phyloP scores from a whole-genome alignment of 2,113 vertebrate genomes.

The Galeopterus variegatus region DNA sequence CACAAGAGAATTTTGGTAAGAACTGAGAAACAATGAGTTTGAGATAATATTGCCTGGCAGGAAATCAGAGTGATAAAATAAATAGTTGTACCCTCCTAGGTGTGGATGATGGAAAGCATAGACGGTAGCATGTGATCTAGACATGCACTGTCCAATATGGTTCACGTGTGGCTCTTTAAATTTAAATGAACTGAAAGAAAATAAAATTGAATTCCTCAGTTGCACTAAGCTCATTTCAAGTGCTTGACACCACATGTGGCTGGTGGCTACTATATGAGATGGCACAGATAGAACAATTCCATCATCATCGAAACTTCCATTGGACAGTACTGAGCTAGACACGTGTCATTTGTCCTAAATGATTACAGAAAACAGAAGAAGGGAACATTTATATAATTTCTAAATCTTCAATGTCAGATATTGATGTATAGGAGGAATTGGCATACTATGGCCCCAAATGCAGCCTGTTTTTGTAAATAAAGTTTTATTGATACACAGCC shows the following conservation, averaged over 20 bases:
- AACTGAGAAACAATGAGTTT: neutral
- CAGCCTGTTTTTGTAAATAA: constrained; percentile 45
- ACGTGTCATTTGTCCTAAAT: neutral
- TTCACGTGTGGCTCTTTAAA: neutral
- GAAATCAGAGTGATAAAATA: neutral
- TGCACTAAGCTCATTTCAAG: neutral
- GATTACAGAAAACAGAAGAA: constrained; percentile 29
- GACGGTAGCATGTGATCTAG: neutral
- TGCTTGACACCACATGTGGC: neutral
- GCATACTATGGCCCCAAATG: neutral
- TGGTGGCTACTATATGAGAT: neutral
- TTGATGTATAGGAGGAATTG: neutral
- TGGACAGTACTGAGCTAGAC: neutral
- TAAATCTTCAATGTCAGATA: neutral
- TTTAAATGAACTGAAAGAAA: constrained; percentile 16
- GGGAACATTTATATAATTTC: neutral
- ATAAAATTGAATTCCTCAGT: neutral
- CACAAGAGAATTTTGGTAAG: neutral
- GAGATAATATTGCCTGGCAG: neutral
- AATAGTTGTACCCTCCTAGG: neutral
- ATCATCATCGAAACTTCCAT: neutral
- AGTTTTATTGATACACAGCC: neutral
- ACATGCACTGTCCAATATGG: neutral
- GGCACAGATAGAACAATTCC: neutral
- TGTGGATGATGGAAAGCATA: neutral